Conservation (phyloP, 2,888 invertebrate species). For the Zelleria hepariella region DNA sequence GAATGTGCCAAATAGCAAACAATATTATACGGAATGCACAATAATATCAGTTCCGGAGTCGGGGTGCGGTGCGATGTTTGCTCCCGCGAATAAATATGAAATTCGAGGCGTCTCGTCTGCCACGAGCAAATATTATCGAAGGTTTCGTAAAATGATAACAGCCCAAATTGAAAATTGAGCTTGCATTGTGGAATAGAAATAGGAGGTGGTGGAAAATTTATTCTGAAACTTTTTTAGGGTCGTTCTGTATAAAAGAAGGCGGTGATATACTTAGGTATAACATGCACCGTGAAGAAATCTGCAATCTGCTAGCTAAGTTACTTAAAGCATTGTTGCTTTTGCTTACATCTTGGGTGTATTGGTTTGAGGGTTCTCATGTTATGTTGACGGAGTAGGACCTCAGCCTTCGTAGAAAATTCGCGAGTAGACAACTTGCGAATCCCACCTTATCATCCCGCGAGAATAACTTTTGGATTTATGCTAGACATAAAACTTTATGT, state of each 20-base stretch:
- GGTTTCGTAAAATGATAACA: conserved; percentile 72
- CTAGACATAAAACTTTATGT: conserved; percentile 65
- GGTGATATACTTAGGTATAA: no score
- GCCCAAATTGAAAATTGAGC: conserved; percentile 65
- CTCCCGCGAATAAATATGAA: conserved; percentile 71
- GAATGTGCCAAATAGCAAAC: conserved; percentile 73
- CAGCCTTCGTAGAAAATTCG: conserved; percentile 15
- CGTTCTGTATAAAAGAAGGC: no score
- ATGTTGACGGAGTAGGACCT: no score
- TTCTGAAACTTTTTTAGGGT: no score
- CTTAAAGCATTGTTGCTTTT: no score
- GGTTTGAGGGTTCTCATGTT: no score
- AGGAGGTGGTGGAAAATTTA: conserved; percentile 22
- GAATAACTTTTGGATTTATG: conserved; percentile 68
- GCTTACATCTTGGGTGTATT: no score
- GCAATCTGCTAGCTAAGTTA: no score
- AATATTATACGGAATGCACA: conserved; percentile 73
- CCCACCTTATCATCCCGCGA: conserved; percentile 62
- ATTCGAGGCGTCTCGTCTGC: conserved; percentile 63
- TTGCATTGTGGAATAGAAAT: conserved; percentile 45
- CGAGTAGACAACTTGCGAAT: conserved; percentile 8
- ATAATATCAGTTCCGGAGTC: conserved; percentile 71
- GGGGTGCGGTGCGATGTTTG: conserved; percentile 43
- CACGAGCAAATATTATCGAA: conserved; percentile 65
- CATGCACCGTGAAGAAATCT: no score